Base-by-base conservation (phyloP, 2,888 invertebrate genomes). In the Pollenia labialis region DNA sequence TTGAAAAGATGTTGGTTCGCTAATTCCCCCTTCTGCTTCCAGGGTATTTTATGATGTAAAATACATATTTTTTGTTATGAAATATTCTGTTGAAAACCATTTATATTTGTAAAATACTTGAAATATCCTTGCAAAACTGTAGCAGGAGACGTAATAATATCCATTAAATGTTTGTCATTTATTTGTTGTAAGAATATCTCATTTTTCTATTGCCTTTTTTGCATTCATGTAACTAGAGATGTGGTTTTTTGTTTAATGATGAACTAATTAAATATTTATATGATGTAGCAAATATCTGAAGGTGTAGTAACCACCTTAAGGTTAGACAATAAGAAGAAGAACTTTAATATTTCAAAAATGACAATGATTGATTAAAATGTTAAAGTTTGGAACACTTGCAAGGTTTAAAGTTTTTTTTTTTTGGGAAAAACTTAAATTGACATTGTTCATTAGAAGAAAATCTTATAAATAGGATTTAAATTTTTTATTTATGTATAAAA, bases 301-400 rank as follows among this genome's bases (percentile, higher is more conserved):
- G n/a, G 6, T 60, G n/a, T 60, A 12, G 18, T 9, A 16, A 32
- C 32, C 32, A 32, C 6, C 32, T 32, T 6, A 32, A 32, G 32
- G 32, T 6, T 4, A 32, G 32, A 32, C 6, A 32, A 1, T 6
- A 32, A 32, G 32, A 32, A 32, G 6, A 32, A 32, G 4, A 32
- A 32, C 6, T 32, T 6, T 4, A 6, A 32, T 32, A 6, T 32
- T 32, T 32, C 32, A 32, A 32, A 32, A 6, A 6, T 4, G 32
- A 62, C 44, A 44, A 44, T 62, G 62, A 62, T 42, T 62, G 62
- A 62, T 62, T 62, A 62, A 62, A 44, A 62, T 62, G 11, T 62
- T 40, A 6, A 23, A 2, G 10, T 40, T 18, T 40, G 14, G 9
- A 9, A 11, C 18, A 18, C 10, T 18, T 54, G 16, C 16, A 18